Base-by-base conservation (phyloP, 2,888 invertebrate species). In the Ornithoptera alexandrae region DNA sequence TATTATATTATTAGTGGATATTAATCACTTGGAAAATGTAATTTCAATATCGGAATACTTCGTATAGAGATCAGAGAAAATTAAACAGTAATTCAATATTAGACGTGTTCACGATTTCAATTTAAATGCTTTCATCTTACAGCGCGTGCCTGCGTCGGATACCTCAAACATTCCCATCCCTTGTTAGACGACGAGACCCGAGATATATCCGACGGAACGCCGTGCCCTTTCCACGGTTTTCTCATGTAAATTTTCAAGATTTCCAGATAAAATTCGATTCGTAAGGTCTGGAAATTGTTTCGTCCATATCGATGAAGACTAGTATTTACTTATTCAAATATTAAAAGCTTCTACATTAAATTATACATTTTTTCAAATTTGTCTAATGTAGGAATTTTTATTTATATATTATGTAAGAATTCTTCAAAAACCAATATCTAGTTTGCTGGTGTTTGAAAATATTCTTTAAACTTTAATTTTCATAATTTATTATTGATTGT, bases 171-270 rank as follows among this genome's bases (percentile, higher is more conserved):
- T 90, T 90, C 88, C 84, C 77, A 77, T 77, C 84, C 83, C 89
- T 87, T 90, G 89, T 89, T 83, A 85, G 79, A 81, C 80, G 77
- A 76, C 76, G 79, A 78, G 77, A 78, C 78, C 77, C 79, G 79
- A 81, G 79, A 78, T 80, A 77, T 81, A 79, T 77, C 73, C 72
- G 75, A 65, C 68, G 70, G 78, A 81, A 81, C 82, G 81, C 78
- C 81, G 78, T 78, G 81, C 80, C 84, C 81, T 83, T 58, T 81
- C 81, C 75, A 73, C 71, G 73, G 83, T 84, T 88, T 89, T 90
- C 86, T 88, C 84, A 90, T 90, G 89, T 87, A 89, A 89, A 90
- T 90, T 84, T 85, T 78, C 74, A 77, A 85, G 88, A 89, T 89
- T 88, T 88, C 82, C 81, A 83, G 80, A 80, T 77, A 79, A 82